Evolutionary conservation across 2,113 vertebrate genomes (phyloP).

Genomic region (Steatornis caripensis): DNA sequence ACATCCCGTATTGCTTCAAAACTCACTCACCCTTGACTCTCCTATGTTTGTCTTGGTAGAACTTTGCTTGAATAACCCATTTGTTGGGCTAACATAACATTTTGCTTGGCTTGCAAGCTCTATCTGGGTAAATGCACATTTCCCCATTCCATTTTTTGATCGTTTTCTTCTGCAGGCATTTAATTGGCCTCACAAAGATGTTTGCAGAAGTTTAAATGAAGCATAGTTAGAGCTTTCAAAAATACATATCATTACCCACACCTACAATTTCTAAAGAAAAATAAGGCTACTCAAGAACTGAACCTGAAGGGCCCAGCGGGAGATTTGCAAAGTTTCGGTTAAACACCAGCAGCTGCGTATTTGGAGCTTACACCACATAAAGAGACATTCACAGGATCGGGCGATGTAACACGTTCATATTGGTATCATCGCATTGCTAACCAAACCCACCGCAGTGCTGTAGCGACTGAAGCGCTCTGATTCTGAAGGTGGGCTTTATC

Average conservation of each 20-base stretch:
- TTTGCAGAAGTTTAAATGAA: slow-evolving; percentile 72
- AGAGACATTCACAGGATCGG: not conserved
- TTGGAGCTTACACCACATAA: not conserved
- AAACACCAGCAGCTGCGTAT: not conserved
- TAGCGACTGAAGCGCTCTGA: rapidly evolving
- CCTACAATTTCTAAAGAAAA: slow-evolving; percentile 65
- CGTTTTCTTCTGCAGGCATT: slow-evolving; percentile 65
- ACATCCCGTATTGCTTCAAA: slow-evolving; percentile 39
- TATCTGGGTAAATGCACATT: slow-evolving; percentile 59
- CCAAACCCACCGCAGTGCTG: not conserved
- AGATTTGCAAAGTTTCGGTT: slow-evolving; percentile 3
- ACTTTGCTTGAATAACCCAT: slow-evolving; percentile 66
- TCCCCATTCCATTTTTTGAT: slow-evolving; percentile 64
- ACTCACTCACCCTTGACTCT: slow-evolving; percentile 57
- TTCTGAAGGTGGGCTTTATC: not conserved
- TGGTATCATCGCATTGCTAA: not conserved
- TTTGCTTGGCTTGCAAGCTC: slow-evolving; percentile 73
- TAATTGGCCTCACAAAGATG: slow-evolving; percentile 68
- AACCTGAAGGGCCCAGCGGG: slow-evolving; percentile 32
- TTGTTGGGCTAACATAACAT: slow-evolving; percentile 76
- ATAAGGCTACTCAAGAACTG: slow-evolving; percentile 34
- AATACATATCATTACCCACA: slow-evolving; percentile 70
- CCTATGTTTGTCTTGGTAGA: slow-evolving; percentile 73
- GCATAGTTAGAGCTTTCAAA: slow-evolving; percentile 66
- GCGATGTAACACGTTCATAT: not conserved